phyloP scores from a whole-genome alignment of 2,113 vertebrate genomes.

The Phylloscopus trochiloides region DNA sequence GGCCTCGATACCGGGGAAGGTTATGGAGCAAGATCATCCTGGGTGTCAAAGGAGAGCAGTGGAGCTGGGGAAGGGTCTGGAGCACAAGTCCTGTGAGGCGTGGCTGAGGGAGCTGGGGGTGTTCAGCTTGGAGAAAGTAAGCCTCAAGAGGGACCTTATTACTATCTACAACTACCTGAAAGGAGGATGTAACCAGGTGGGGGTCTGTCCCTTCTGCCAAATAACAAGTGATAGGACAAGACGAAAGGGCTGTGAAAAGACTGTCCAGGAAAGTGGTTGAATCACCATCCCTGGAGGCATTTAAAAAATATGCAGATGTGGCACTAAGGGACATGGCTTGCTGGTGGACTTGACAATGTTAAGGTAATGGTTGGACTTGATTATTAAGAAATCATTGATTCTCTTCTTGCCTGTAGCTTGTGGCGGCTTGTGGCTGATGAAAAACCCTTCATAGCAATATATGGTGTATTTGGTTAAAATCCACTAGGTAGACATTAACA shows the following conservation, averaged over 20 bases:
- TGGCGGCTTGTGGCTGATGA: not conserved
- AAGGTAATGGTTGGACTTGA: not conserved
- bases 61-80: not conserved
- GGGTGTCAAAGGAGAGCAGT: not conserved
- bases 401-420: not conserved
- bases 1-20: fast-evolving
- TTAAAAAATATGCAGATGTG: not conserved
- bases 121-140: not conserved
- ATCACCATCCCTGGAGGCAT: not conserved
- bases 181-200: not conserved
- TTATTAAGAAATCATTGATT: not conserved
- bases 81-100: not conserved
- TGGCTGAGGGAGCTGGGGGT: not conserved
- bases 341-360: not conserved
- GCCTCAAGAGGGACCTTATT: not conserved
- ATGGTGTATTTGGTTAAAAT: not conserved
- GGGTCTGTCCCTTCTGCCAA: not conserved
- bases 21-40: not conserved
- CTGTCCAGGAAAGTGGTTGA: not conserved
- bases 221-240: fast-evolving
- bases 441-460: not conserved
- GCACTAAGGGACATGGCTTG: not conserved
- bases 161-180: not conserved
- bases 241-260: not conserved
- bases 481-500: not conserved